Base-by-base conservation (phyloP, 2,113 vertebrate species). In the Craseonycteris thonglongyai region DNA sequence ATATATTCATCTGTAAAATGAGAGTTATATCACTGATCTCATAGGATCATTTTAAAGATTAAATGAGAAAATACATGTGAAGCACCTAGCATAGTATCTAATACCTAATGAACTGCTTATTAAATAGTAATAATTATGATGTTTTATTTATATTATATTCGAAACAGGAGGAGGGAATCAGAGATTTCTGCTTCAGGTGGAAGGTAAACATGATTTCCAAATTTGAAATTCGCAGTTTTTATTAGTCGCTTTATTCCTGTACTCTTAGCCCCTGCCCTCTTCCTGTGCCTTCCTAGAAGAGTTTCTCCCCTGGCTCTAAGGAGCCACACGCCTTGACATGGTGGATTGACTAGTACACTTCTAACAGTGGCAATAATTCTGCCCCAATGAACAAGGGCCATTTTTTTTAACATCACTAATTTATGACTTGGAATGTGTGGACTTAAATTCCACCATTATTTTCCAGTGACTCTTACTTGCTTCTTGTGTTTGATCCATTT, bases 401-500 rank as follows among this genome's bases (percentile, higher is more conserved):
- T 49, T 93, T 82, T 66, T 56, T 58, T 61, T 33, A 26, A 26
- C 42, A 28, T 76, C 3, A 24, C 26, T 54, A 59, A 59, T 83
- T 49, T 45, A 86, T 56, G 58, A 35, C 45, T 91, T 93, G 68
- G 83, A 91, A 91, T 68, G 28, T n/a, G 12, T 49, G 26, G 30
- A 33, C 40, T 75, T 83, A 40, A 88, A 83, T 86, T 87, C 93
- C 88, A 88, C 45, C 91, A 82, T 94, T 61, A 90, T 90, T 81
- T 88, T 26, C 84, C 30, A 76, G 69, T 96, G 96, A 96, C 93
- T 94, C 74, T n/a, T 58, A 7, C n/a, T 90, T 56, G 40, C 33
- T 90, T 85, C 85, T 94, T 93, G 68, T 65, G 51, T 92, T 86
- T 79, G 90, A 71, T 66, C 59, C 78, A 40, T 97, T 96, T 74